Base-by-base conservation (phyloP, 37 sponge, comb jelly and placozoan genomes). In the Aplysina aerophoba region DNA sequence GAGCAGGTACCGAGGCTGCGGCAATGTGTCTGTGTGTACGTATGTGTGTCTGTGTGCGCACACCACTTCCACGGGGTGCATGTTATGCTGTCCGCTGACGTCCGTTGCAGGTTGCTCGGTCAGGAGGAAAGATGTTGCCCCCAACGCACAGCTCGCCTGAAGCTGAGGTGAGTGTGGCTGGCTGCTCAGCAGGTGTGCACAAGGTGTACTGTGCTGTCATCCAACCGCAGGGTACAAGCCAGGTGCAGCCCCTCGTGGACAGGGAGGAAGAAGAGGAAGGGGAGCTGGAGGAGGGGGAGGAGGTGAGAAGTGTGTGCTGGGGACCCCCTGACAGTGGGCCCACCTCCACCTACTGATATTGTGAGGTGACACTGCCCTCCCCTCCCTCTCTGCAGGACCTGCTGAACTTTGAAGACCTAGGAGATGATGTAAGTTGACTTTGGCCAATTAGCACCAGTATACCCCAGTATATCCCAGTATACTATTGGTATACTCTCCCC, bases 1-100 rank as follows among this genome's bases (percentile, higher is more conserved):
- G 95, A 97, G 83, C 35, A 89, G 83, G 82, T 85, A n/a, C n/a
- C n/a, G n/a, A n/a, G n/a, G n/a, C n/a, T 54, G 50, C 34, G 79
- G 19, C 13, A 21, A 34, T 77, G 79, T 77, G 54, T 77, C 41
- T 39, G 54, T 40, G 55, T 44, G 57, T 55, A 50, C 34, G 80
- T 79, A 57, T 79, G 80, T 79, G 80, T 6, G 80, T 6, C 12
- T 6, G 80, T 79, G 80, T 79, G 79, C 34, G 50, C 34, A 34
- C n/a, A n/a, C n/a, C n/a, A n/a, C n/a, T n/a, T n/a, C n/a, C n/a
- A n/a, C n/a, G n/a, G n/a, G 22, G 35, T 73, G 75, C 8, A 44
- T 73, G 75, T 31, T 3, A 35, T 30, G 22, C 22, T 73, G 75
- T 73, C 35, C 11, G 75, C 14, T 30, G 22, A 2, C 14, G 75